Conservation (phyloP, 2,888 invertebrate species). For the Drosophila prostipennis region DNA sequence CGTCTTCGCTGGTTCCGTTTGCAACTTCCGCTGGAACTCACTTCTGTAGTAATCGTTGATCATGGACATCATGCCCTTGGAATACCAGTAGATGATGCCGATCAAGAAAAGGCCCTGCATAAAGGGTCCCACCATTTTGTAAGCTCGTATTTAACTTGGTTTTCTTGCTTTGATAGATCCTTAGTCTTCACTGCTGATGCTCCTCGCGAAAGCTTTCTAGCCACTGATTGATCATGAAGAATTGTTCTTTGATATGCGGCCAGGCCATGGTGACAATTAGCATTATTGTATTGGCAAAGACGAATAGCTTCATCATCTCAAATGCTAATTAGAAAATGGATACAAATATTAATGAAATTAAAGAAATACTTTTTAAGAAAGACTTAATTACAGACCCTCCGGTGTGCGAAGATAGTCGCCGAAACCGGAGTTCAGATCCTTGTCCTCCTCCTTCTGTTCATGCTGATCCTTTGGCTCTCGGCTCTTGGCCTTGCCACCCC, state of each 20-base stretch:
- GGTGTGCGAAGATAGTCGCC: constrained; percentile 83
- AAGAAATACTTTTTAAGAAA: not conserved
- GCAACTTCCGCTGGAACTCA: constrained; percentile 86
- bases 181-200: constrained; percentile 36
- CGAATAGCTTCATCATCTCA: constrained; percentile 92
- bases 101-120: constrained; percentile 88
- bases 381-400: constrained; percentile 79
- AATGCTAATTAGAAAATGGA: constrained; percentile 84
- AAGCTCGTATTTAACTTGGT: not conserved
- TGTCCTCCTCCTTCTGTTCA: constrained; percentile 65
- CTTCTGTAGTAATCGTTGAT: constrained; percentile 90
- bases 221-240: constrained; percentile 85
- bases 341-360: not conserved
- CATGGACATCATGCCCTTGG: constrained; percentile 87
- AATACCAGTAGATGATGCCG: constrained; percentile 87
- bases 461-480: constrained; percentile 43
- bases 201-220: constrained; percentile 72
- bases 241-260: constrained; percentile 88
- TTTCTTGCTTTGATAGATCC: constrained; percentile 7
- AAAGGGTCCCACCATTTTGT: constrained; percentile 87
- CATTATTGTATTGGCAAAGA: constrained; percentile 90
- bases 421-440: constrained; percentile 83
- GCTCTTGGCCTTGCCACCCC: constrained; percentile 30
- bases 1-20: constrained; percentile 37
- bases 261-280: constrained; percentile 90